These are phyloP conservation scores for Adoxophyes honmai DNA, from an alignment of 1,140 invertebrate genomes.

Conservation along the genomic window DNA sequence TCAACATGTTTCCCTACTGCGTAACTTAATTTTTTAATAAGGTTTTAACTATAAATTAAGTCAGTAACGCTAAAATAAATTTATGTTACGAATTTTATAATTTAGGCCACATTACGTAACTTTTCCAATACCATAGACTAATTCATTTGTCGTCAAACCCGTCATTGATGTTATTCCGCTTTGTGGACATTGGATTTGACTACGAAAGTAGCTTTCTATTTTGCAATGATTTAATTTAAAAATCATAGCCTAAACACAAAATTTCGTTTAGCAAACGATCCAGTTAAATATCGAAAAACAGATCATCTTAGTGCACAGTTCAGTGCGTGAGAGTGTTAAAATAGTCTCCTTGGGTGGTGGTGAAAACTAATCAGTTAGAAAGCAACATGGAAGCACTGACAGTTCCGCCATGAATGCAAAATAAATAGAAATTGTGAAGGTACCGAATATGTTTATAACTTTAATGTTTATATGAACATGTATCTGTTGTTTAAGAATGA, in stretches of 20 bases:
- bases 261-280: not conserved
- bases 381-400: slow-evolving; percentile 78
- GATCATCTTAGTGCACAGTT: not conserved
- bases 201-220: slow-evolving; percentile 15
- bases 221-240: not conserved
- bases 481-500: slow-evolving; percentile 23
- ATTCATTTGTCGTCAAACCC: slow-evolving; percentile 7
- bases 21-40: too few species aligned
- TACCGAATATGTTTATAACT: slow-evolving; percentile 36
- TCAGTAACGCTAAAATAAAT: not conserved
- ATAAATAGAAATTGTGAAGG: slow-evolving; percentile 75
- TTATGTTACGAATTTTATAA: not conserved
- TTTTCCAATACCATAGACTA: slow-evolving; percentile 5
- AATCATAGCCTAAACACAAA: not conserved
- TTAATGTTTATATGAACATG: slow-evolving; percentile 21
- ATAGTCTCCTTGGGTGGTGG: slow-evolving; percentile 13
- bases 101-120: slow-evolving; percentile 8
- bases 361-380: slow-evolving; percentile 54
- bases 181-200: slow-evolving; percentile 14
- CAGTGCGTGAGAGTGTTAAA: slow-evolving; percentile 4
- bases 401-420: slow-evolving; percentile 78
- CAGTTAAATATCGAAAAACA: not conserved
- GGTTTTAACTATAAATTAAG: not conserved
- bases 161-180: slow-evolving; percentile 16
- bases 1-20: too few species aligned